Conservation (phyloP, 2,113 vertebrate genomes). For the Catagonus wagneri region DNA sequence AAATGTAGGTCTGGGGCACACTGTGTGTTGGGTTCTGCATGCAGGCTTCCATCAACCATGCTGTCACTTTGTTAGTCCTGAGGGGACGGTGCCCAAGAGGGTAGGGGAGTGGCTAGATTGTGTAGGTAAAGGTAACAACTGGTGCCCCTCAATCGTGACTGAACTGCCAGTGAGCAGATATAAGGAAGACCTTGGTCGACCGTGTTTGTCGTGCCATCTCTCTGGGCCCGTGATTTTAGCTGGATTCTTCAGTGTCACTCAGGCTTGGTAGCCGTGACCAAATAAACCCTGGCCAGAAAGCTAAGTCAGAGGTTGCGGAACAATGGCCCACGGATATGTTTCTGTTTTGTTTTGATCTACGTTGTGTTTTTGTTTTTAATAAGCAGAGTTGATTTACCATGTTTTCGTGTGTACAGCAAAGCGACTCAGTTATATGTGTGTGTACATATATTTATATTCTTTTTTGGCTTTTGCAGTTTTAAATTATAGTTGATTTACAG, state of each 20-base stretch:
- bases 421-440: neutral
- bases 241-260: neutral
- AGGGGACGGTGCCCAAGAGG: neutral
- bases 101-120: neutral
- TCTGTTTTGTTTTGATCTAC: neutral
- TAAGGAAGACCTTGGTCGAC: neutral
- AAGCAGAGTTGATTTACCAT: neutral
- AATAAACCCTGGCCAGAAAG: neutral
- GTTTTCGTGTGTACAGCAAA: neutral
- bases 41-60: fast-evolving
- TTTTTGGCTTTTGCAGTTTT: no score
- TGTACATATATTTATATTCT: neutral
- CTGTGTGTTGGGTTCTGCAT: neutral
- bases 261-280: neutral
- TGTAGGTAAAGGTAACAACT: fast-evolving
- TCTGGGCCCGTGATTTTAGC: neutral
- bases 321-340: neutral
- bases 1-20: fast-evolving
- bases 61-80: neutral
- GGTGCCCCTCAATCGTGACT: neutral
- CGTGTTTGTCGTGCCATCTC: fast-evolving
- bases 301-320: neutral
- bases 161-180: neutral
- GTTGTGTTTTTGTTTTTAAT: neutral
- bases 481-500: no score